phyloP scores from a whole-genome alignment of 2,113 vertebrate genomes.

The Apus apus region DNA sequence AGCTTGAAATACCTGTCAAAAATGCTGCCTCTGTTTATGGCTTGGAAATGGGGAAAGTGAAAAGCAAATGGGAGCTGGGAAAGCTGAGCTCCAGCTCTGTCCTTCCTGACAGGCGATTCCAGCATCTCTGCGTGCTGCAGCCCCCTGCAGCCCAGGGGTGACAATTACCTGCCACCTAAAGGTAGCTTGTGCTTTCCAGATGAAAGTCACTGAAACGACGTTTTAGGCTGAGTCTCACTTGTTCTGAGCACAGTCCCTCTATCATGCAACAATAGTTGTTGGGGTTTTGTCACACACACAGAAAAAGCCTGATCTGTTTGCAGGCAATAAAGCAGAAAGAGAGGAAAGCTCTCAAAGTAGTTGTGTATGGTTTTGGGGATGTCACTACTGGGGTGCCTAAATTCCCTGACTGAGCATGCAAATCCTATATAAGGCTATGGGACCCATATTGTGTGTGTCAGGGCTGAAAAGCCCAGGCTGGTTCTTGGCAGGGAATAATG shows the following conservation, averaged over 20 bases:
- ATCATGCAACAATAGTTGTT: fast-evolving
- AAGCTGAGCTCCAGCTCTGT: neutral
- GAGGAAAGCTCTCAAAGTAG: neutral
- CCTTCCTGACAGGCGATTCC: neutral
- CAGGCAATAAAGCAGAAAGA: neutral
- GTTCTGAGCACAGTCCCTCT: neutral
- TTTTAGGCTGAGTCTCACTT: neutral
- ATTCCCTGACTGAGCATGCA: neutral
- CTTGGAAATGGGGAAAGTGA: neutral
- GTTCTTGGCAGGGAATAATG: neutral
- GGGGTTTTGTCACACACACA: neutral
- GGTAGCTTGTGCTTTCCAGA: neutral
- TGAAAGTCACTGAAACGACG: neutral
- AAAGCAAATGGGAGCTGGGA: neutral
- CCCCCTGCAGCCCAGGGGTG: neutral
- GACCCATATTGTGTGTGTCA: fast-evolving
- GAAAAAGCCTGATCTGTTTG: neutral
- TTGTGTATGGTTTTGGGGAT: neutral
- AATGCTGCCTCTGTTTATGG: neutral
- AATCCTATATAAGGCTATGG: fast-evolving
- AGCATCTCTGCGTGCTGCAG: neutral
- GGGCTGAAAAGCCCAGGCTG: neutral
- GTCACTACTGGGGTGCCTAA: neutral
- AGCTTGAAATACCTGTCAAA: constrained; percentile 42
- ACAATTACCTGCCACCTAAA: constrained; percentile 2